Evolutionary conservation across 2,113 vertebrate genomes (phyloP).

Genomic region (Zootoca vivipara): DNA sequence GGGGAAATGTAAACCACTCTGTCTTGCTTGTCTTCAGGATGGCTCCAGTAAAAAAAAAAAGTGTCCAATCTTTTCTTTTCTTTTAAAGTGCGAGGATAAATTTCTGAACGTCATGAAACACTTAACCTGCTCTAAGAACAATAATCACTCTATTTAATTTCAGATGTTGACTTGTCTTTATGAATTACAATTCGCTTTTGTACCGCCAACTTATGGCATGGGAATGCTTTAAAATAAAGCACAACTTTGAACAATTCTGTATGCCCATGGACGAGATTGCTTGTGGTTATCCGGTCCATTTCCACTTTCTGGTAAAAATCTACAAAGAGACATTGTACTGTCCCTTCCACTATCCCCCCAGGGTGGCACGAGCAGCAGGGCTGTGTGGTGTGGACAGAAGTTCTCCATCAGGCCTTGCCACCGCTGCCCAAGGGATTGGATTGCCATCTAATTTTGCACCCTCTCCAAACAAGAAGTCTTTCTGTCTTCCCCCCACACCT

Average conservation of each 20-base stretch:
- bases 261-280: background rate
- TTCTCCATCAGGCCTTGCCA: no score
- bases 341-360: no score
- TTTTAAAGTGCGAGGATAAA: background rate
- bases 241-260: background rate
- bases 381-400: no score
- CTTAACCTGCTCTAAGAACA: constrained; percentile 14
- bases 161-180: constrained; percentile 27
- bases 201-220: background rate
- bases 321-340: no score
- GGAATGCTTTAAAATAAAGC: background rate
- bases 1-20: background rate
- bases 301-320: background rate
- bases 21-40: background rate
- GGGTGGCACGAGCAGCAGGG: no score
- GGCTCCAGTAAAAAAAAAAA: background rate
- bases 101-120: background rate
- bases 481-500: background rate
- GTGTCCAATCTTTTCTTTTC: background rate
- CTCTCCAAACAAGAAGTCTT: background rate
- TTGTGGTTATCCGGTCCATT: background rate
- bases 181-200: constrained; percentile 30
- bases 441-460: no score
- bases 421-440: no score
- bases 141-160: constrained; percentile 39